Conservation (phyloP, 2,797 vertebrate species). For the Chrosomus eos region DNA sequence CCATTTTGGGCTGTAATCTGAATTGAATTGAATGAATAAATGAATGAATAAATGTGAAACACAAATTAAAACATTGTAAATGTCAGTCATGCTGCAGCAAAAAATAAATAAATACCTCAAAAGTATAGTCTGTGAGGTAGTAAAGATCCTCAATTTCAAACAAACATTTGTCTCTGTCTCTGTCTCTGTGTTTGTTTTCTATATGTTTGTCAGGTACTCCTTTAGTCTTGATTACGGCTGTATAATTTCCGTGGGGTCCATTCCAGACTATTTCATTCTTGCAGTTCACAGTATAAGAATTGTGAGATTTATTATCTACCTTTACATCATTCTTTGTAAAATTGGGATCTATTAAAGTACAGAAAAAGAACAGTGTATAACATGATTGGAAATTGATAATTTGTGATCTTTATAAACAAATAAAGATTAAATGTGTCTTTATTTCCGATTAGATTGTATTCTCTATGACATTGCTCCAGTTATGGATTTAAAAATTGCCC, state of each 20-base stretch:
- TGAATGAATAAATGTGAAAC: no score
- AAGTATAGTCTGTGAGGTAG: constrained; percentile 63
- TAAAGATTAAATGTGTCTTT: no score
- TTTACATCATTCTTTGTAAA: background rate
- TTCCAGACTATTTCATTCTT: rapidly evolving
- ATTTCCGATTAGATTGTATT: no score
- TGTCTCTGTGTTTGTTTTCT: no score
- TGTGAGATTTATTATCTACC: constrained; percentile 4
- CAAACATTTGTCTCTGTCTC: rapidly evolving
- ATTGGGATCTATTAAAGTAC: background rate
- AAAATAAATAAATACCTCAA: constrained; percentile 65
- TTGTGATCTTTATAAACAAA: no score
- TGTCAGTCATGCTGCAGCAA: background rate
- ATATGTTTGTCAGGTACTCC: rapidly evolving
- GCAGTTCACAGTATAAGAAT: constrained; percentile 32
- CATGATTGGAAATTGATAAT: no score
- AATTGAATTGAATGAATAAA: background rate
- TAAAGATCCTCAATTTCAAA: constrained; percentile 64
- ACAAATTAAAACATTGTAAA: background rate
- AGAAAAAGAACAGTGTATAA: background rate
- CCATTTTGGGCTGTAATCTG: constrained; percentile 18
- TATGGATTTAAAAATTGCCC: no score
- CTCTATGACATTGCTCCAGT: background rate
- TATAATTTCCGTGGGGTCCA: rapidly evolving
- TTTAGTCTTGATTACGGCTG: rapidly evolving